Conservation (phyloP, 2,113 vertebrate species). For the Holacanthus passer region DNA sequence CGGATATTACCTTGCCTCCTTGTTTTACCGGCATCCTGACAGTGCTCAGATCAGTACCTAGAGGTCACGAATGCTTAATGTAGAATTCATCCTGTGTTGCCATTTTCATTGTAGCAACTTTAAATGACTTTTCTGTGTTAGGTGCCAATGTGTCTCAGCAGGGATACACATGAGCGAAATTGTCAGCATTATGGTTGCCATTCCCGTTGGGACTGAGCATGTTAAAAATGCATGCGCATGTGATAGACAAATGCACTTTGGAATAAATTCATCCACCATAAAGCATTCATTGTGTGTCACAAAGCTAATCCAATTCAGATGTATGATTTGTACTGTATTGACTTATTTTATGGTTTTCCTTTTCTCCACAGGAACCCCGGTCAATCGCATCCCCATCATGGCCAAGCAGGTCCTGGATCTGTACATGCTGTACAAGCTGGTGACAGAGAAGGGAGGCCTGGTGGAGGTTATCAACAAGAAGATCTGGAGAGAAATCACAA, state of each 20-base stretch:
- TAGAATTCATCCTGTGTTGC: background rate
- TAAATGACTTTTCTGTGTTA: constrained; percentile 33
- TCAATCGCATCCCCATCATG: constrained; percentile 99
- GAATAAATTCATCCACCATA: constrained; percentile 21
- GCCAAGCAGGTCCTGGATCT: constrained; percentile 98
- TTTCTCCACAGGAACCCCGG: constrained; percentile 89
- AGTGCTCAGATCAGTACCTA: constrained; percentile 19
- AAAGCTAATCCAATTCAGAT: background rate
- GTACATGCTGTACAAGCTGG: constrained; percentile 97
- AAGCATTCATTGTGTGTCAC: constrained; percentile 4
- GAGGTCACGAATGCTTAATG: constrained; percentile 22
- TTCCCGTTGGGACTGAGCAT: background rate
- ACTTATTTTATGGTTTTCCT: constrained; percentile 23
- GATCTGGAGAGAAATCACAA: constrained; percentile 99
- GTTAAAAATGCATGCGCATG: constrained; percentile 26
- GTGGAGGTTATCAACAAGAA: constrained; percentile 99
- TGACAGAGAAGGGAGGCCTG: constrained; percentile 96
- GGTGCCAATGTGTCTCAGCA: constrained; percentile 10
- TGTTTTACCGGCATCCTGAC: constrained; percentile 7
- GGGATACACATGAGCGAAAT: background rate
- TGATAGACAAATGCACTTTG: constrained; percentile 13
- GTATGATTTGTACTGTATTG: constrained; percentile 12
- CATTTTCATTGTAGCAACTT: constrained; percentile 20
- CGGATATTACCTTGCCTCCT: too few relatives aligned
- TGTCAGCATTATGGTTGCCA: background rate